A percentile compares a stretch with the other conserved stretches of the same genome.
Conservation (phyloP, 2,888 invertebrate species). For the Seira ritae region DNA sequence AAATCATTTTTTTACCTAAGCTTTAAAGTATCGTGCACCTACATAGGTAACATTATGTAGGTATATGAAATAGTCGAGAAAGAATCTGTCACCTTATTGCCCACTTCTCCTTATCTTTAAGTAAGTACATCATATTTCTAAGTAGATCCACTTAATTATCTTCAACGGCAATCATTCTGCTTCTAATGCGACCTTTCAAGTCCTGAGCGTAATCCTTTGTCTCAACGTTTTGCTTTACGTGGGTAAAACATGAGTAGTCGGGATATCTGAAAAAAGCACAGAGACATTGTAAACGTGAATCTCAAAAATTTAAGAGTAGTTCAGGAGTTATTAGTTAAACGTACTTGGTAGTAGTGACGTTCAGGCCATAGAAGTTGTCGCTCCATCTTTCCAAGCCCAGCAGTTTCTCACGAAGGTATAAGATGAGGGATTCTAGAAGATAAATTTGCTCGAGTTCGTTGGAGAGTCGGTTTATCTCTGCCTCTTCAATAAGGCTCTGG, state of each 20-base stretch:
- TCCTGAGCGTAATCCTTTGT: conserved; percentile 58
- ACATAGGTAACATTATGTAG: too few relatives aligned
- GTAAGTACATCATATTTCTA: too few relatives aligned
- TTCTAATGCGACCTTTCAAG: conserved; percentile 49
- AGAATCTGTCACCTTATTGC: too few relatives aligned
- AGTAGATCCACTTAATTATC: too few relatives aligned
- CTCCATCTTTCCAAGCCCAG: conserved; percentile 42
- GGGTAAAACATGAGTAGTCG: conserved; percentile 48
- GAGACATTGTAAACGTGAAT: conserved; percentile 7
- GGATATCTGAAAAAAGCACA: conserved; percentile 38
- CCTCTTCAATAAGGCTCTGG: conserved; percentile 65
- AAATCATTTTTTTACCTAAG: too few relatives aligned
- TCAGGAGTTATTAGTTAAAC: too few relatives aligned
- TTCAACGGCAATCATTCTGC: conserved; percentile 50
- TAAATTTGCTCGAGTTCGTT: conserved; percentile 66
- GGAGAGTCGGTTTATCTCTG: conserved; percentile 61
- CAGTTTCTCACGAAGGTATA: conserved; percentile 35
- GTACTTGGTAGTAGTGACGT: conserved; percentile 61
- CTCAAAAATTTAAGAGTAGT: neutral
- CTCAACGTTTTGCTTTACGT: conserved; percentile 39
- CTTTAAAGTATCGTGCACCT: too few relatives aligned
- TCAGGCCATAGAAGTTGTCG: conserved; percentile 46
- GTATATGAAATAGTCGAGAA: too few relatives aligned
- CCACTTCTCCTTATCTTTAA: too few relatives aligned
- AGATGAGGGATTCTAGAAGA: conserved; percentile 57